Evolutionary conservation across 2,888 invertebrate species (phyloP), one percentile per base, ranked within the genome.

Genomic region (Ormyrus rosae): DNA sequence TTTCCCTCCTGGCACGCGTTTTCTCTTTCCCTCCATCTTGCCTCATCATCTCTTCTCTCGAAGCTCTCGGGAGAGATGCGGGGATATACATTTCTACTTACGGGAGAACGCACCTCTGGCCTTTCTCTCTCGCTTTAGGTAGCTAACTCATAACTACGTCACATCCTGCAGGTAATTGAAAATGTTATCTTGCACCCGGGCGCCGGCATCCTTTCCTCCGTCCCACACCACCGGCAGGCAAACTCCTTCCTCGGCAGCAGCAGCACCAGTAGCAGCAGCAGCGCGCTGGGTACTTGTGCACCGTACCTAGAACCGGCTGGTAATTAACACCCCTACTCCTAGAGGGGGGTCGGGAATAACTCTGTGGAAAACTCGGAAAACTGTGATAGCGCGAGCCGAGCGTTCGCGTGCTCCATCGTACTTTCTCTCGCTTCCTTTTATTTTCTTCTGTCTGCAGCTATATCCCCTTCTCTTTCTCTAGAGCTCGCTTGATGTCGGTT

Each of bases 161-260:
- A 88, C 89, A 90, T 90, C 90, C 90, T 90, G 90, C 87, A 88
- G 90, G 90, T 90, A 90, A 90, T 90, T 90, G 90, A 90, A 90
- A 90, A 90, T 88, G 89, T 90, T 90, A 90, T 90, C 90, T 90
- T 86, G 88, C 86, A 85, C 88, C 88, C 53, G 76, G 76, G 70
- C 58, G 85, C 85, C 85, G 86, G 85, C 86, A 84, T 87, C 88
- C 88, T 86, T 88, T 86, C 84, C 87, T 83, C 83, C 84, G 78
- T 84, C 82, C 76, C 55, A 73, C 68, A 7, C 8, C n/a, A 45
- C 55, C 55, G 34, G 34, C 34, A 19, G 5, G 10, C 67, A 34
- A 67, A 58, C 67, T 69, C 72, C 76, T 67, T 60, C 83, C 83
- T 65, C 77, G 77, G 56, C 34, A 7, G 56, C 10, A 34, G 34